These are phyloP conservation scores for Boleophthalmus pectinirostris DNA, from an alignment of 2,113 vertebrate species.

Conservation along the genomic window DNA sequence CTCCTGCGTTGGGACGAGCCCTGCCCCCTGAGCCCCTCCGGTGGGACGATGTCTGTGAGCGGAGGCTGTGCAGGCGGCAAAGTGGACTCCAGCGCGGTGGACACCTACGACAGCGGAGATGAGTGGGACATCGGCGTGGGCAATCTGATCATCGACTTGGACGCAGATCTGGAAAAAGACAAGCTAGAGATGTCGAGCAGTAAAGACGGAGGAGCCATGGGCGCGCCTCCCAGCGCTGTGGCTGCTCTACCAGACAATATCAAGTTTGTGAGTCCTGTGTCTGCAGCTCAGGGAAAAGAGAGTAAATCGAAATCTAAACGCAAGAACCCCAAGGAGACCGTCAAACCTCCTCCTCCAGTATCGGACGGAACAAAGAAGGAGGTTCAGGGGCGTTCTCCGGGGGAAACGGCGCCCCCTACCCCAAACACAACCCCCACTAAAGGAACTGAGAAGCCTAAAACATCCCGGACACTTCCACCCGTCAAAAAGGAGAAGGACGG, in stretches of 20 bases:
- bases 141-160: conserved; percentile 98
- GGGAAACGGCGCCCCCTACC: conserved; percentile 59
- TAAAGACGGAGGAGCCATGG: conserved; percentile 90
- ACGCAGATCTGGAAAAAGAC: conserved; percentile 98
- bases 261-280: conserved; percentile 93
- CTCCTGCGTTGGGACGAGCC: conserved; percentile 69
- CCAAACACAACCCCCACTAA: conserved; percentile 72
- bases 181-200: conserved; percentile 97
- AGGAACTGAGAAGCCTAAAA: conserved; percentile 88
- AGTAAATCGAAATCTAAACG: conserved; percentile 97
- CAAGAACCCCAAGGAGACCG: conserved; percentile 91
- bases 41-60: conserved; percentile 97
- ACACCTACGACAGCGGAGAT: conserved; percentile 96
- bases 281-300: conserved; percentile 88
- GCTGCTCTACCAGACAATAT: conserved; percentile 94
- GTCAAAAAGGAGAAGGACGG: conserved; percentile 95
- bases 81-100: conserved; percentile 95
- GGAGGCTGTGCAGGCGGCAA: conserved; percentile 98
- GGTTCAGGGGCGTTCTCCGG: conserved; percentile 74
- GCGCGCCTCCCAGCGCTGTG: conserved; percentile 84
- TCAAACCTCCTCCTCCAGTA: conserved; percentile 78
- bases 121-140: conserved; percentile 99
- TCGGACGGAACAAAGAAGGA: conserved; percentile 89
- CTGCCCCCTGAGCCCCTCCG: conserved; percentile 71
- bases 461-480: conserved; percentile 80